Evolutionary conservation across 1,140 invertebrate species (phyloP).

Genomic region (Drosophila bipectinata): DNA sequence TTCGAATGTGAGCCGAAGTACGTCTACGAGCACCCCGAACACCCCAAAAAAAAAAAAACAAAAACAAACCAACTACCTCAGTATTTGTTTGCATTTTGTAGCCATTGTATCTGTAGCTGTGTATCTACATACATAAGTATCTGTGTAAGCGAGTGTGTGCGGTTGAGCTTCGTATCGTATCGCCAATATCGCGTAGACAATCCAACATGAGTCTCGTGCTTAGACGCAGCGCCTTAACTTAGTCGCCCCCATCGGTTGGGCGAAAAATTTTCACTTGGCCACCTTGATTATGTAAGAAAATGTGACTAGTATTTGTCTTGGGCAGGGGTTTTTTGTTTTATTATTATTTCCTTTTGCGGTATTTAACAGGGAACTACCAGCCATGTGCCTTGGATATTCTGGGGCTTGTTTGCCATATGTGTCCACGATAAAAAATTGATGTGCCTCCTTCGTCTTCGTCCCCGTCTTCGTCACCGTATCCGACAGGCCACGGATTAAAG

Average conservation of each 20-base stretch:
- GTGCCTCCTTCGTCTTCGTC: slow-evolving; percentile 18
- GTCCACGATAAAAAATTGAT: slow-evolving; percentile 65
- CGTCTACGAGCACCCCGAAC: slow-evolving; percentile 11
- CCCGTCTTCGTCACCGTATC: not conserved
- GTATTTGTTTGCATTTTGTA: slow-evolving; percentile 4
- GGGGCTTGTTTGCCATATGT: slow-evolving; percentile 52
- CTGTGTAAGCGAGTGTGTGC: not conserved
- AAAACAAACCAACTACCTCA: not conserved
- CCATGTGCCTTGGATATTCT: slow-evolving; percentile 55
- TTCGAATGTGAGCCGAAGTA: slow-evolving; percentile 38
- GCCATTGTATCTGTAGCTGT: not conserved
- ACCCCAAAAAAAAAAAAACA: not conserved
- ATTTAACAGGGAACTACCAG: not conserved
- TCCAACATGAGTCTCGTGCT: slow-evolving; percentile 76
- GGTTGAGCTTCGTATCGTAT: slow-evolving; percentile 35
- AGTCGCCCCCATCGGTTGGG: slow-evolving; percentile 1
- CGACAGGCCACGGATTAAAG: slow-evolving; percentile 64
- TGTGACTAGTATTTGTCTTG: slow-evolving; percentile 51
- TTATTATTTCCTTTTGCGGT: slow-evolving; percentile 1
- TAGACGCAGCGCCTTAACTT: slow-evolving; percentile 45
- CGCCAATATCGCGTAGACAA: slow-evolving; percentile 47
- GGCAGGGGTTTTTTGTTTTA: not conserved
- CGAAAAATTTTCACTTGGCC: slow-evolving; percentile 47
- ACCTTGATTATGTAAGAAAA: slow-evolving; percentile 66
- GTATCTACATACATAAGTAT: not conserved